Conservation (phyloP, 2,888 invertebrate genomes). For the Scaptomyza flava region DNA sequence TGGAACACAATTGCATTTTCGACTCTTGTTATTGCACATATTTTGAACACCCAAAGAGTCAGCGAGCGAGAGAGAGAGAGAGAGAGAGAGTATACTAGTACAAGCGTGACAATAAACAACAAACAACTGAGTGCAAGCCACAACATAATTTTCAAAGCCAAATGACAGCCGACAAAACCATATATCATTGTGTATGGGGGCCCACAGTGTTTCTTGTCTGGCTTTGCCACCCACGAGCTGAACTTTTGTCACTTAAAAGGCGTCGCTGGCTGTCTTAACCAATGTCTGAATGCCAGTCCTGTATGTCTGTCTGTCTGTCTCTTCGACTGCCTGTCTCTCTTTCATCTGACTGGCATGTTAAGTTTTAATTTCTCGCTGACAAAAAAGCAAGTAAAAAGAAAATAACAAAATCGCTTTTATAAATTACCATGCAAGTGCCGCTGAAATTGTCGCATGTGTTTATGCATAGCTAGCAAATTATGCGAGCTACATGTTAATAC, state of each 20-base stretch:
- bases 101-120: constrained; percentile 29
- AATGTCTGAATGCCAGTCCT: constrained; percentile 50
- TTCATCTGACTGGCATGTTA: constrained; percentile 34
- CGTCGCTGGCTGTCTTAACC: constrained; percentile 72
- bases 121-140: constrained; percentile 53
- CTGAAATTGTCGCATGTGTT: constrained; percentile 73
- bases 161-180: constrained; percentile 83
- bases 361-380: constrained; percentile 69
- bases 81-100: constrained; percentile 19
- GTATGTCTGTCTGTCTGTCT: constrained; percentile 4
- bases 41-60: neutral
- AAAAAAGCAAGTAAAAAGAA: constrained; percentile 15
- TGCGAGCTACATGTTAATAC: constrained; percentile 56
- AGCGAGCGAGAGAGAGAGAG: neutral
- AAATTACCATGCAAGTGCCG: constrained; percentile 74
- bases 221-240: constrained; percentile 77
- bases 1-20: constrained; percentile 8
- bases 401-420: constrained; percentile 58
- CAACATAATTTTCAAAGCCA: constrained; percentile 75
- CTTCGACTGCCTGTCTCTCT: neutral
- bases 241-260: constrained; percentile 79
- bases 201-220: constrained; percentile 60
- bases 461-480: constrained; percentile 79
- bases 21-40: neutral
- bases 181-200: constrained; percentile 75